A percentile compares a stretch with the other conserved stretches of the same genome.
These are phyloP conservation scores for Hermaeophaga mercurialis DNA, from an alignment of 2,888 invertebrate species.

Conservation along the genomic window DNA sequence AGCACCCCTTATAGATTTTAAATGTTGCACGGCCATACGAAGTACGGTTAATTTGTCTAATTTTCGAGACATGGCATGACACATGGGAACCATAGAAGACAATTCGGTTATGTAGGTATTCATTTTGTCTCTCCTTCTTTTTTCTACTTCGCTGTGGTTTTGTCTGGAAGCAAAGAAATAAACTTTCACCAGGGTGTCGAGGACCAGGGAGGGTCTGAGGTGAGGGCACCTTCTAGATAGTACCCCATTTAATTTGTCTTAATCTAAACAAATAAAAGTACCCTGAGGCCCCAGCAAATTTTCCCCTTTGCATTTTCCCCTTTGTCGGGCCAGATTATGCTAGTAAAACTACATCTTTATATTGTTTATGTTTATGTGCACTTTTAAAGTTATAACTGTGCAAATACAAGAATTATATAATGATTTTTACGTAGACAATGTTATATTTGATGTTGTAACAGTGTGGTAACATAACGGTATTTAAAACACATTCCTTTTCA, in stretches of 20 bases:
- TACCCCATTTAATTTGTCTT: no score
- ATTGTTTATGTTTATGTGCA: no score
- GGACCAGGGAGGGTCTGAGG: no score
- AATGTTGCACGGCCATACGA: conserved; percentile 91
- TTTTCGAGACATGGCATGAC: conserved; percentile 90
- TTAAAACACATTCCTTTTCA: conserved; percentile 4
- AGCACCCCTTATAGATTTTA: conserved; percentile 78
- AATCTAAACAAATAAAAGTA: no score
- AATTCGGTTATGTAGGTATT: conserved; percentile 92
- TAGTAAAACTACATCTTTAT: no score
- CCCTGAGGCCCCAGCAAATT: no score
- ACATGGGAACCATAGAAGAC: conserved; percentile 91
- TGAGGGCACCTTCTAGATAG: no score
- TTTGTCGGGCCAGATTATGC: no score
- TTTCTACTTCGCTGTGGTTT: conserved; percentile 96
- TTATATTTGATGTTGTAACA: conserved; percentile 19
- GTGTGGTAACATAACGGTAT: conserved; percentile 21
- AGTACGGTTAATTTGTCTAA: conserved; percentile 90
- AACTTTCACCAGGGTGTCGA: no score
- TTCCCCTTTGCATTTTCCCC: no score
- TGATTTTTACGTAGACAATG: conserved; percentile 9
- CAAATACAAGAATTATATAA: no score
- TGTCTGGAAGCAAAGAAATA: conserved; percentile 71
- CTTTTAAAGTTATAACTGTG: no score
- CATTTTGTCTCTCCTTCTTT: conserved; percentile 93